These are phyloP conservation scores for Poeciliopsis turrubarensis DNA, from an alignment of 2,113 vertebrate species.

Conservation along the genomic window DNA sequence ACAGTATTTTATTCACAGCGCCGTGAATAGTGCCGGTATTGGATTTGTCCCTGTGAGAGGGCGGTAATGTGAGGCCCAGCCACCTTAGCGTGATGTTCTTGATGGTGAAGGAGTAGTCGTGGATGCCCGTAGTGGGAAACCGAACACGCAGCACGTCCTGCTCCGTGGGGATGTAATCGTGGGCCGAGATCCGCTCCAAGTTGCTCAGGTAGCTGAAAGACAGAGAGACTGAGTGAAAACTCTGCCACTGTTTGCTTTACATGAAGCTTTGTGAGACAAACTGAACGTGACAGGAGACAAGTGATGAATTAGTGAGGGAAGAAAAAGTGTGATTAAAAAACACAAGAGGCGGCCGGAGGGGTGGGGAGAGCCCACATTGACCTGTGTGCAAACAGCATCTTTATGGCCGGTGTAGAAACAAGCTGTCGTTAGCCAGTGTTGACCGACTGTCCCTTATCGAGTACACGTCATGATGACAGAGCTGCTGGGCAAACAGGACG, in stretches of 20 bases:
- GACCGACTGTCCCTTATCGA: constrained; percentile 63
- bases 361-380: constrained; percentile 18
- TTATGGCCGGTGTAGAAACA: constrained; percentile 65
- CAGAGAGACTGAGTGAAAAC: constrained; percentile 12
- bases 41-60: constrained; percentile 28
- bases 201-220: constrained; percentile 83
- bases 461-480: constrained; percentile 38
- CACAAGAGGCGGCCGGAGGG: constrained; percentile 11
- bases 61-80: constrained; percentile 14
- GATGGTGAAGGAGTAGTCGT: constrained; percentile 88
- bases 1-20: constrained; percentile 20
- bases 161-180: constrained; percentile 83
- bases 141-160: constrained; percentile 90
- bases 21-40: constrained; percentile 39
- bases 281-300: constrained; percentile 6
- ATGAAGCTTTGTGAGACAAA: constrained; percentile 25
- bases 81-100: constrained; percentile 88
- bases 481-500: constrained; percentile 48
- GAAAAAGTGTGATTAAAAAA: background rate
- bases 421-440: constrained; percentile 62
- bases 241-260: constrained; percentile 21
- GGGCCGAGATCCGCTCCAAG: constrained; percentile 83
- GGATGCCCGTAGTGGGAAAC: constrained; percentile 91
- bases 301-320: constrained; percentile 3
- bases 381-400: constrained; percentile 39